A percentile compares a stretch with the other conserved stretches of the same genome.
phyloP scores from a whole-genome alignment of 2,888 invertebrate genomes.

The Macaria notata region DNA sequence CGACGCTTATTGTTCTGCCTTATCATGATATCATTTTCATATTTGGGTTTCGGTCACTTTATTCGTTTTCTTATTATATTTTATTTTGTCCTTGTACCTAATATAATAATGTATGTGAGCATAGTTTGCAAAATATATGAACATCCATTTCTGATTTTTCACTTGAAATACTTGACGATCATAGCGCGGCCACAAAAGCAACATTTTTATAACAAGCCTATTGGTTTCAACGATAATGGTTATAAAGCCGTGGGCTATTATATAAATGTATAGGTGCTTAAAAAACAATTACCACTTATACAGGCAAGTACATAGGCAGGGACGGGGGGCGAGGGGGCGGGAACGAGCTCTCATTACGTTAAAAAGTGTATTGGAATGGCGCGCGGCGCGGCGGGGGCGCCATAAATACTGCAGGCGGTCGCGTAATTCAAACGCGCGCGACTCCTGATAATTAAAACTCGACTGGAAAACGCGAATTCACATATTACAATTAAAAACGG shows the following conservation, averaged over 20 bases:
- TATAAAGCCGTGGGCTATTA: too few species aligned
- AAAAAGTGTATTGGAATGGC: slow-evolving; percentile 80
- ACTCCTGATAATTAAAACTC: slow-evolving; percentile 83
- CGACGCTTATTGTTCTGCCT: slow-evolving; percentile 53
- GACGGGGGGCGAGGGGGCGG: slow-evolving; percentile 24
- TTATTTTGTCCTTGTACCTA: not conserved
- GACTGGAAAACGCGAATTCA: slow-evolving; percentile 77
- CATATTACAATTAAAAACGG: slow-evolving; percentile 80
- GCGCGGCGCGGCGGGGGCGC: slow-evolving; percentile 45
- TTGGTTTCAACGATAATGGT: too few species aligned
- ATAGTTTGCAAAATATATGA: not conserved
- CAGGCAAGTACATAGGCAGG: slow-evolving; percentile 25
- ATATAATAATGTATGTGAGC: not conserved
- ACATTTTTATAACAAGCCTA: too few species aligned
- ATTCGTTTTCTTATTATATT: not conserved
- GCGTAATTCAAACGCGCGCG: slow-evolving; percentile 79
- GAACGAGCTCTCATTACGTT: slow-evolving; percentile 77
- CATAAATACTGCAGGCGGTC: slow-evolving; percentile 82
- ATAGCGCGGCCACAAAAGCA: too few species aligned
- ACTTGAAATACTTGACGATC: too few species aligned
- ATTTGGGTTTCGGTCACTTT: slow-evolving; percentile 24
- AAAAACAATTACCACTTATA: slow-evolving; percentile 41
- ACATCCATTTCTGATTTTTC: too few species aligned
- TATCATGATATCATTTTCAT: slow-evolving; percentile 40
- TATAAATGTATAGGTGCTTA: slow-evolving; percentile 33